Evolutionary conservation across 2,888 invertebrate species (phyloP), one percentile per base, ranked within the genome.

Genomic region (Eumerus sabulonum): DNA sequence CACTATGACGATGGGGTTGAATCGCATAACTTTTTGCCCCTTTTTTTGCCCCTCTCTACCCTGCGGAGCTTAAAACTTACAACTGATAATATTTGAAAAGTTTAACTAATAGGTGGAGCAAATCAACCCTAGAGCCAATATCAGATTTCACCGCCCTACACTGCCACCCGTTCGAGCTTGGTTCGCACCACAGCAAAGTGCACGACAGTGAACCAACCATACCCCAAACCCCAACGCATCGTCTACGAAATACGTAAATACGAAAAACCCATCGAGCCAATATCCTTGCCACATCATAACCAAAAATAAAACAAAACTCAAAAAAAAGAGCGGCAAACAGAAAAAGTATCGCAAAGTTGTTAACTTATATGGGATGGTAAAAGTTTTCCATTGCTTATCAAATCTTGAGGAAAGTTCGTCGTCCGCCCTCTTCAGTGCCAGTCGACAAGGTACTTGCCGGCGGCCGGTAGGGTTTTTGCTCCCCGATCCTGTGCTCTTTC

Each of bases 321-420:
- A 71, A 42, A 35, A 44, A 56, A 70, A 45, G 45, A 57, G 13
- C 5, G 17, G 11, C 17, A 27, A 27, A 27, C 40, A 40, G 19
- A 38, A 47, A 62, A 73, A 68, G 64, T 60, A 79, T 74, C 74
- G 44, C 57, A 74, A 79, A 79, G 79, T 79, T 79, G 79, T 74
- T 79, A 79, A 79, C 79, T 79, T 79, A 79, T 79, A 79, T 79
- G 73, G 74, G 74, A 79, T 74, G 74, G 79, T 27, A 50, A 74
- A 77, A 79, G 50, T 79, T 79, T 79, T 74, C 53, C 79, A 74
- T 79, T 74, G 68, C 79, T 79, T 68, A 79, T 79, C 79, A 74
- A 74, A 79, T 74, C 74, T 70, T 79, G 50, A 54, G 54, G 44
- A 54, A 79, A 74, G 63, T 64, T 74, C 48, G 42, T 36, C 50